Conservation (phyloP, 1,140 invertebrate species). For the Formica exsecta region DNA sequence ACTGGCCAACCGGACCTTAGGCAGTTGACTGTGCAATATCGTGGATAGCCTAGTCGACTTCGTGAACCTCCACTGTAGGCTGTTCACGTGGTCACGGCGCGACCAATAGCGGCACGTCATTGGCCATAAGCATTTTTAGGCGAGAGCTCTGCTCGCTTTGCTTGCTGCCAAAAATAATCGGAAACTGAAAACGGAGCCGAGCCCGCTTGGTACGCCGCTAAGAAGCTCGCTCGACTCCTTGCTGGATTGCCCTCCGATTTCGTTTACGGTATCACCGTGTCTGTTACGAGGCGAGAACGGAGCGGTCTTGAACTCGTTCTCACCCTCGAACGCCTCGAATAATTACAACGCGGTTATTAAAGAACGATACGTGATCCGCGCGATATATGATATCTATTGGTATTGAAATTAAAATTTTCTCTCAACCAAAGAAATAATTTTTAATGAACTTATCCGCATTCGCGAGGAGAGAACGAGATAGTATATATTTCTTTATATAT, state of each 20-base stretch:
- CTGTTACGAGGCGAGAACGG: slow-evolving; percentile 7
- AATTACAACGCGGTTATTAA: slow-evolving; percentile 18
- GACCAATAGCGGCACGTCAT: slow-evolving; percentile 72
- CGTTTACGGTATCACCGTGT: neutral
- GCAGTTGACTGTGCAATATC: slow-evolving; percentile 86
- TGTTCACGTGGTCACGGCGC: slow-evolving; percentile 65
- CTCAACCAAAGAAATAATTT: neutral
- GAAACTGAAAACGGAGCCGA: slow-evolving; percentile 85
- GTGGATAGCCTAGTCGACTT: slow-evolving; percentile 74
- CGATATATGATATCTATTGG: neutral
- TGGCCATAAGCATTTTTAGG: slow-evolving; percentile 84
- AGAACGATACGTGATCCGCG: neutral
- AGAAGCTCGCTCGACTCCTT: neutral
- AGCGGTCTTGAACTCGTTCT: slow-evolving; percentile 36
- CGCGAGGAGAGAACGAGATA: neutral
- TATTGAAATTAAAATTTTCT: neutral
- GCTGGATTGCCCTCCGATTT: slow-evolving; percentile 8
- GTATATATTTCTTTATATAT: neutral
- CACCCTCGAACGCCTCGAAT: neutral
- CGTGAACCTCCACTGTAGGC: slow-evolving; percentile 66
- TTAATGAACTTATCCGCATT: neutral
- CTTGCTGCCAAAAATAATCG: slow-evolving; percentile 84
- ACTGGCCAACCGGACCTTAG: slow-evolving; percentile 87
- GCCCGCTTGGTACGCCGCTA: slow-evolving; percentile 43
- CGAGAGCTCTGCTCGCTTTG: slow-evolving; percentile 76